phyloP scores from a whole-genome alignment of 2,888 invertebrate species.

The Panorpa germanica region DNA sequence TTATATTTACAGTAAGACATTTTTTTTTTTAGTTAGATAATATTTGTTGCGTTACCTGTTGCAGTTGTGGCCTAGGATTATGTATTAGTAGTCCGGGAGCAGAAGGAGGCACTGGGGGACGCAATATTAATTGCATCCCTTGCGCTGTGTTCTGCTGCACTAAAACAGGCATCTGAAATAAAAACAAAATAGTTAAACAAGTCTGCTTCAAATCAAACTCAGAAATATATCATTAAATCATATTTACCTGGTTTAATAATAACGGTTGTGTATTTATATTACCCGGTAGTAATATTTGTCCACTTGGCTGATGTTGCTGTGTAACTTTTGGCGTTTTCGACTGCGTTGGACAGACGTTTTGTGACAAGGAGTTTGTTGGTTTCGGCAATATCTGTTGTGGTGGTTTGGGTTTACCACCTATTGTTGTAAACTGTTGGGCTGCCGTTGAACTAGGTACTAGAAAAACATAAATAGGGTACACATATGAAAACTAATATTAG shows the following conservation, averaged over 20 bases:
- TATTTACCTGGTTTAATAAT: slow-evolving; percentile 22
- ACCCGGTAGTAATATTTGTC: slow-evolving; percentile 18
- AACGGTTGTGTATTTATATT: slow-evolving; percentile 20
- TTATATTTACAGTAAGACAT: too few species aligned
- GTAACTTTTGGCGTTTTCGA: slow-evolving; percentile 12
- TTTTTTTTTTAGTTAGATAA: too few species aligned
- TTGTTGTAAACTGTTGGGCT: slow-evolving; percentile 19
- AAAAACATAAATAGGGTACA: too few species aligned
- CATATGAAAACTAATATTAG: too few species aligned
- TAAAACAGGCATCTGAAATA: slow-evolving; percentile 29
- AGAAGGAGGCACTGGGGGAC: slow-evolving; percentile 38
- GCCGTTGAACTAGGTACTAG: too few species aligned
- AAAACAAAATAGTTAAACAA: too few species aligned
- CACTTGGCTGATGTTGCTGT: slow-evolving; percentile 10
- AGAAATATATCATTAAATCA: too few species aligned
- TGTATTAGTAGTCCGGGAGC: slow-evolving; percentile 25
- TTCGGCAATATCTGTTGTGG: slow-evolving; percentile 43
- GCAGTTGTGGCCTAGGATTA: slow-evolving; percentile 19
- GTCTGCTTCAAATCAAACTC: too few species aligned
- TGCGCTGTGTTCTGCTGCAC: slow-evolving; percentile 43
- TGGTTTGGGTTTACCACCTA: slow-evolving; percentile 23
- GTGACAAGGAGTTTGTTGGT: slow-evolving; percentile 26
- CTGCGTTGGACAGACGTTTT: slow-evolving; percentile 7
- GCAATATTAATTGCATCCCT: slow-evolving; percentile 49
- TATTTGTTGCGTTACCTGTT: too few species aligned